A percentile compares a stretch with the other conserved stretches of the same genome.
phyloP scores from a whole-genome alignment of 1,140 invertebrate genomes.

The Trypoxylus dichotomus region DNA sequence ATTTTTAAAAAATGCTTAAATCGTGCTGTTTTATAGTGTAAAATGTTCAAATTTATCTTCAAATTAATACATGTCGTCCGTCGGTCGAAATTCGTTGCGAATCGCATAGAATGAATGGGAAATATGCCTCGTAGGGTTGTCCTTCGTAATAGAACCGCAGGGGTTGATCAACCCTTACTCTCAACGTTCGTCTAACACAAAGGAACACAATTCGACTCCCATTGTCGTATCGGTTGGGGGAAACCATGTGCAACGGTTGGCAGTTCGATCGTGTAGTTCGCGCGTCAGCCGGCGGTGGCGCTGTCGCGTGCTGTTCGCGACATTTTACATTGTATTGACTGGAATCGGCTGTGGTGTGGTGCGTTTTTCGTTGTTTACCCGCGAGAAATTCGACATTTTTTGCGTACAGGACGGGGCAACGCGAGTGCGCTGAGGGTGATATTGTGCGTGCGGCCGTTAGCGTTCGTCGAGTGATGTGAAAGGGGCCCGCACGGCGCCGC shows the following conservation, averaged over 20 bases:
- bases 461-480: constrained; percentile 27
- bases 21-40: not conserved
- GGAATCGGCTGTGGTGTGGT: constrained; percentile 51
- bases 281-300: constrained; percentile 43
- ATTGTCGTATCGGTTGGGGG: constrained; percentile 10
- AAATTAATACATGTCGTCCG: not conserved
- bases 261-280: constrained; percentile 39
- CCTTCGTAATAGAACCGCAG: not conserved
- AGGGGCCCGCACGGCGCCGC: not conserved
- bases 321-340: constrained; percentile 68
- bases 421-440: not conserved
- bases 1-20: not conserved
- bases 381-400: not conserved
- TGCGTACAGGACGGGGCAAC: not conserved
- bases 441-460: not conserved
- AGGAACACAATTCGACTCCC: not conserved
- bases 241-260: constrained; percentile 36
- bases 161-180: constrained; percentile 10
- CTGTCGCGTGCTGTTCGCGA: constrained; percentile 44
- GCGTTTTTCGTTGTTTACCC: constrained; percentile 18
- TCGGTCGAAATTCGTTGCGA: not conserved
- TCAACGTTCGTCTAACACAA: not conserved
- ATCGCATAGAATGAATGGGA: not conserved
- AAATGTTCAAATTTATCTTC: not conserved
- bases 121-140: not conserved